These are phyloP conservation scores for Neodiprion virginianus DNA, from an alignment of 1,140 invertebrate genomes.

Conservation along the genomic window DNA sequence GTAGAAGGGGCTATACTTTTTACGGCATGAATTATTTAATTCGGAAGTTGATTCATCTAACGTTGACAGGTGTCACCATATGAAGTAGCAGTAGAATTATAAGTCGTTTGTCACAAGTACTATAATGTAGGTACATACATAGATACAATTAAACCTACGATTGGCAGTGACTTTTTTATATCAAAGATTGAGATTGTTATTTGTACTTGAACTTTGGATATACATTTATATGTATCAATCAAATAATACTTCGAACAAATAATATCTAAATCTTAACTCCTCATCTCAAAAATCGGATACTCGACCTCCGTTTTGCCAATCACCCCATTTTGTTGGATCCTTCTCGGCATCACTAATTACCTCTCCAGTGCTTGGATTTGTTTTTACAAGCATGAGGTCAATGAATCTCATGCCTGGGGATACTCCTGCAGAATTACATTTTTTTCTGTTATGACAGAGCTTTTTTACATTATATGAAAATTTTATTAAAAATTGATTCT, in stretches of 20 bases:
- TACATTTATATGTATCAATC: slow-evolving; percentile 34
- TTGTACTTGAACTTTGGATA: slow-evolving; percentile 40
- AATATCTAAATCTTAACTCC: too few relatives aligned
- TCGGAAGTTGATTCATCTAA: neutral
- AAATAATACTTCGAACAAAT: neutral
- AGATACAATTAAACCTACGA: slow-evolving; percentile 18
- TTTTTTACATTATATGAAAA: neutral
- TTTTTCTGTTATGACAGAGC: neutral
- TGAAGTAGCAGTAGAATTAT: too few relatives aligned
- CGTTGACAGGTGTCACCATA: neutral
- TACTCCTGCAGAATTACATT: slow-evolving; percentile 27
- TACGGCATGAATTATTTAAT: neutral
- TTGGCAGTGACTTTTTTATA: slow-evolving; percentile 32
- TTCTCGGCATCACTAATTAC: slow-evolving; percentile 41
- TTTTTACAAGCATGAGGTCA: slow-evolving; percentile 43
- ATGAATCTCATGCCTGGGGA: slow-evolving; percentile 35
- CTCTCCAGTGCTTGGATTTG: slow-evolving; percentile 43
- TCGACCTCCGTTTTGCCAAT: slow-evolving; percentile 48
- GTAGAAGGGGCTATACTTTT: neutral
- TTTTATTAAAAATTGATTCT: slow-evolving; percentile 6
- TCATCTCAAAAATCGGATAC: slow-evolving; percentile 47
- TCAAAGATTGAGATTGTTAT: slow-evolving; percentile 33
- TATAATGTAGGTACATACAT: neutral
- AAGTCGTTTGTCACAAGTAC: too few relatives aligned
- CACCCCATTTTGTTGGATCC: slow-evolving; percentile 52